Conservation (phyloP, 2,888 invertebrate species). For the Mellilla xanthometata region DNA sequence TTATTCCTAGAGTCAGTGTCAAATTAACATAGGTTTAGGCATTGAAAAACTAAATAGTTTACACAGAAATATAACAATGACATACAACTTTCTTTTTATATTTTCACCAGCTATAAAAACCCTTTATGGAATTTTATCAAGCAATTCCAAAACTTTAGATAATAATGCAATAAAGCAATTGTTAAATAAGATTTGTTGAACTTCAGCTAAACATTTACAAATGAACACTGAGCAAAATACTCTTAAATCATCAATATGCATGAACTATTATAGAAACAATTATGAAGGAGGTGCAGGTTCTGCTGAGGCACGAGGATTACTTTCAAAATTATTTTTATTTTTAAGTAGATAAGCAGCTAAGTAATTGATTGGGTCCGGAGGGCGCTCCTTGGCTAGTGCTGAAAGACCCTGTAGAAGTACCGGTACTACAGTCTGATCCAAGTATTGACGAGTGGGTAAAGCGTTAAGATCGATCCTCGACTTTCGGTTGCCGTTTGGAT, state of each 20-base stretch:
- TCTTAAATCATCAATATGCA: constrained; percentile 26
- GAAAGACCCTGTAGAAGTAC: constrained; percentile 96
- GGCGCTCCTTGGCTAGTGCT: constrained; percentile 95
- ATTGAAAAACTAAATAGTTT: too few species aligned
- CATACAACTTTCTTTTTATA: too few species aligned
- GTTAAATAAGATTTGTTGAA: too few species aligned
- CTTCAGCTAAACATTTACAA: too few species aligned
- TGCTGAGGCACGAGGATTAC: constrained; percentile 50
- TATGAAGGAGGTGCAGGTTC: constrained; percentile 64
- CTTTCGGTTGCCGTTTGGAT: constrained; percentile 86
- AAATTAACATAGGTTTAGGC: too few species aligned
- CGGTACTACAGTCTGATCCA: constrained; percentile 99
- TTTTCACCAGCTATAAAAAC: too few species aligned
- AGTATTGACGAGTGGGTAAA: constrained; percentile 96
- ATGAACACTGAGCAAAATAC: constrained; percentile 15
- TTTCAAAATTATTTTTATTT: constrained; percentile 92
- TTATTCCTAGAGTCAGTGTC: too few species aligned
- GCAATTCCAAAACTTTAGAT: too few species aligned
- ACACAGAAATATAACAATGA: too few species aligned
- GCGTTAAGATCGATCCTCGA: constrained; percentile 93
- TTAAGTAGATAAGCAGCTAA: constrained; percentile 95
- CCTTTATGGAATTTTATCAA: too few species aligned
- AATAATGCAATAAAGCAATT: too few species aligned
- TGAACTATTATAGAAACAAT: constrained; percentile 23
- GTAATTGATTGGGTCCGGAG: constrained; percentile 96